Evolutionary conservation across 1,140 invertebrate genomes (phyloP).

Genomic region (Magallana angulata): DNA sequence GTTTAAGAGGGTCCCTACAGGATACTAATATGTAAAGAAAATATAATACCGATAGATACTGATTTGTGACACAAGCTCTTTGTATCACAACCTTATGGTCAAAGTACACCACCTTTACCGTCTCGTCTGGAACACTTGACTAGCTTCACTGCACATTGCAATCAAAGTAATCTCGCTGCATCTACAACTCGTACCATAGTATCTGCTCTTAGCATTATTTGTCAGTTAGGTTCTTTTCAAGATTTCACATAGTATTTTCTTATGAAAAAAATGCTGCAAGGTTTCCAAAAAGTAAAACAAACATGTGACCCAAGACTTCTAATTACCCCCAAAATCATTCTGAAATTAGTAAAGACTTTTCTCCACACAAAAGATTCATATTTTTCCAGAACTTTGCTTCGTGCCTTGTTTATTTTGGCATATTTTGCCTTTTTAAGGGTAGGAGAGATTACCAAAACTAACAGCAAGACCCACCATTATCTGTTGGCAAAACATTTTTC

Average conservation of each 20-base stretch:
- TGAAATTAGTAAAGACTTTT: background rate
- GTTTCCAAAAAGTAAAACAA: background rate
- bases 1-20: too few species aligned
- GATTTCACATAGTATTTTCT: background rate
- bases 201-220: background rate
- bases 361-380: background rate
- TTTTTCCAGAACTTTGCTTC: background rate
- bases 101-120: background rate
- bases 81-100: background rate
- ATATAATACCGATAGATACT: too few species aligned
- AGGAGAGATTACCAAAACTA: conserved; percentile 20
- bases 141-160: conserved; percentile 17
- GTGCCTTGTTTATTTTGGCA: conserved; percentile 38
- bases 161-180: conserved; percentile 30
- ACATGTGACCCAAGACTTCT: background rate
- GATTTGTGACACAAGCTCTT: too few species aligned
- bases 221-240: background rate
- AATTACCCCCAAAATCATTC: conserved; percentile 15
- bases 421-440: conserved; percentile 42
- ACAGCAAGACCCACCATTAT: background rate
- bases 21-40: too few species aligned
- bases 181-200: conserved; percentile 3
- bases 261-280: conserved; percentile 12
- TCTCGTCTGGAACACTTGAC: background rate
- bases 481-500: background rate